These are phyloP conservation scores for Drosophila pseudotalamancana DNA, from an alignment of 2,888 invertebrate genomes.

Conservation along the genomic window DNA sequence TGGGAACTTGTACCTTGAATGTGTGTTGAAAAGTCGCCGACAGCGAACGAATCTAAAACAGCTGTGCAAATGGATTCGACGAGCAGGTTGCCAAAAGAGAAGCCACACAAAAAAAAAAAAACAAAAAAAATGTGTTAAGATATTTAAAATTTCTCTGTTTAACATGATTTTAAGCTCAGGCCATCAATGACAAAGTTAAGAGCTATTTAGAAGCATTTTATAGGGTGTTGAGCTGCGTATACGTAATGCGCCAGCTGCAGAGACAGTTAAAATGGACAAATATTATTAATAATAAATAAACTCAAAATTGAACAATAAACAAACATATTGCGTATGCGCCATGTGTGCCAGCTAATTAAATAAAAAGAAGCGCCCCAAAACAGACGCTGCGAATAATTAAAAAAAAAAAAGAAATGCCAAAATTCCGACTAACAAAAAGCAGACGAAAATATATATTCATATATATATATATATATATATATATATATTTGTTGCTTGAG, in stretches of 20 bases:
- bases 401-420: conserved; percentile 19
- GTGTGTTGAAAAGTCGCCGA: conserved; percentile 51
- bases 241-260: conserved; percentile 31
- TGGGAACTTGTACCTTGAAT: conserved; percentile 77
- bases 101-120: not conserved
- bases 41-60: conserved; percentile 49
- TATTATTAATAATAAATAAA: conserved; percentile 1
- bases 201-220: not conserved
- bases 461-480: too few relatives aligned
- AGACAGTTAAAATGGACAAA: conserved; percentile 4
- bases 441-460: conserved; percentile 15
- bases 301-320: conserved; percentile 8
- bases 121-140: conserved; percentile 6
- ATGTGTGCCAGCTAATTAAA: conserved; percentile 52
- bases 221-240: too few relatives aligned
- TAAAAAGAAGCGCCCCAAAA: conserved; percentile 42
- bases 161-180: not conserved
- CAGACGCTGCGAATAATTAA: conserved; percentile 24
- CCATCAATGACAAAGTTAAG: not conserved
- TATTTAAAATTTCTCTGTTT: conserved; percentile 4
- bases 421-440: conserved; percentile 7
- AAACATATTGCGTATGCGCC: conserved; percentile 55
- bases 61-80: conserved; percentile 57
- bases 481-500: conserved; percentile 12
- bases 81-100: conserved; percentile 17